A percentile compares a stretch with the other conserved stretches of the same genome.
Evolutionary conservation across 2,888 invertebrate species (phyloP).

Genomic region (Selenia dentaria): DNA sequence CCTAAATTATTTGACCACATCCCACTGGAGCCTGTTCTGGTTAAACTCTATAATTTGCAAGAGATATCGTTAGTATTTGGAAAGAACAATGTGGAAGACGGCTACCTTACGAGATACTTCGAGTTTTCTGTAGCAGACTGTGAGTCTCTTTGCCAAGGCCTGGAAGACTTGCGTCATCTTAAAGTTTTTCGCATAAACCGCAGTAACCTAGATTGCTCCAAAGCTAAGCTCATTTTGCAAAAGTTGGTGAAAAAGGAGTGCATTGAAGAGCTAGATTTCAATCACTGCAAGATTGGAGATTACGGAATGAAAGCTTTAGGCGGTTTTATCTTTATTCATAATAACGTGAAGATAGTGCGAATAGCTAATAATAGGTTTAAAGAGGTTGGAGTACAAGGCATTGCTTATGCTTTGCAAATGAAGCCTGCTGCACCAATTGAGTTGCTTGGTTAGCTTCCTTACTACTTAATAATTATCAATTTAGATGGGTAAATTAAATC

Average conservation of each 20-base stretch:
- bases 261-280: constrained; percentile 86
- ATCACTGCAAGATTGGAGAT: constrained; percentile 86
- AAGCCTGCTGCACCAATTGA: constrained; percentile 76
- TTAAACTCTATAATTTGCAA: constrained; percentile 76
- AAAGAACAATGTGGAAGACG: constrained; percentile 75
- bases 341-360: constrained; percentile 72
- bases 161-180: constrained; percentile 72
- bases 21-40: constrained; percentile 81
- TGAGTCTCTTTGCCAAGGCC: constrained; percentile 80
- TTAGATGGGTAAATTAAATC: too few relatives aligned
- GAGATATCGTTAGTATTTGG: constrained; percentile 76
- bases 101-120: constrained; percentile 85
- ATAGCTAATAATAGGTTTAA: constrained; percentile 84
- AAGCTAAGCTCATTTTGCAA: constrained; percentile 84
- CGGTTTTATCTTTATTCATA: constrained; percentile 78
- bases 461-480: neutral
- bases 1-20: constrained; percentile 82
- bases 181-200: constrained; percentile 83
- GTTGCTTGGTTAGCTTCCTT: constrained; percentile 55
- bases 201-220: constrained; percentile 84
- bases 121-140: constrained; percentile 85
- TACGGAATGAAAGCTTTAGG: constrained; percentile 86
- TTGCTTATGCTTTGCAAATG: constrained; percentile 81
- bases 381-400: constrained; percentile 78
- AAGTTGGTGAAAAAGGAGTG: constrained; percentile 75